phyloP scores from a whole-genome alignment of 2,113 vertebrate genomes.

The Serinus canaria region DNA sequence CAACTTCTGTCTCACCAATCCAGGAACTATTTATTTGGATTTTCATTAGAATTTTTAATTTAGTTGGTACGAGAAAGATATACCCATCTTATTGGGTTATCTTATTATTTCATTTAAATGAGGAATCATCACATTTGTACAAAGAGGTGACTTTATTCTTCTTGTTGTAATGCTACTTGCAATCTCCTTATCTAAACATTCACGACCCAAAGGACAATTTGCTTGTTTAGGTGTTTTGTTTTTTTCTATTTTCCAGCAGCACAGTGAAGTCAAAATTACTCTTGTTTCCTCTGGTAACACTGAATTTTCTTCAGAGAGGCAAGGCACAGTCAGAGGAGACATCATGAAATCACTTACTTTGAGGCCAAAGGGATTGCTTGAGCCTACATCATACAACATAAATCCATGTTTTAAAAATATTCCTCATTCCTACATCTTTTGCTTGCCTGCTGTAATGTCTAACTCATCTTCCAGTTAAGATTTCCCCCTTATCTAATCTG shows the following conservation, averaged over 20 bases:
- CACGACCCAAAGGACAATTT: not conserved
- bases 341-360: not conserved
- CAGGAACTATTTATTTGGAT: not conserved
- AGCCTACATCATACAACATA: not conserved
- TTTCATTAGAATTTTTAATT: not conserved
- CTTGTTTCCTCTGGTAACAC: not conserved
- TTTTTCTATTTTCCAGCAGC: accelerated
- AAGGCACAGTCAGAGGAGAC: not conserved
- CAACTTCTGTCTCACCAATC: not conserved
- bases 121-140: not conserved
- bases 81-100: not conserved
- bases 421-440: not conserved
- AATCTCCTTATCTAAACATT: not conserved
- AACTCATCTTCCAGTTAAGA: not conserved
- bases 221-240: accelerated
- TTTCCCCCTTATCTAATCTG: not conserved
- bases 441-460: not conserved
- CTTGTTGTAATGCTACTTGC: not conserved
- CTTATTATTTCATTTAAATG: not conserved
- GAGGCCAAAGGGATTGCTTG: not conserved
- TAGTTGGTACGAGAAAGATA: not conserved
- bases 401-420: not conserved
- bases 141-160: not conserved
- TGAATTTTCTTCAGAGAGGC: not conserved
- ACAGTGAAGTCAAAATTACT: not conserved